phyloP scores from a whole-genome alignment of 2,797 vertebrate genomes.

The Pangasius sanitwongsei region DNA sequence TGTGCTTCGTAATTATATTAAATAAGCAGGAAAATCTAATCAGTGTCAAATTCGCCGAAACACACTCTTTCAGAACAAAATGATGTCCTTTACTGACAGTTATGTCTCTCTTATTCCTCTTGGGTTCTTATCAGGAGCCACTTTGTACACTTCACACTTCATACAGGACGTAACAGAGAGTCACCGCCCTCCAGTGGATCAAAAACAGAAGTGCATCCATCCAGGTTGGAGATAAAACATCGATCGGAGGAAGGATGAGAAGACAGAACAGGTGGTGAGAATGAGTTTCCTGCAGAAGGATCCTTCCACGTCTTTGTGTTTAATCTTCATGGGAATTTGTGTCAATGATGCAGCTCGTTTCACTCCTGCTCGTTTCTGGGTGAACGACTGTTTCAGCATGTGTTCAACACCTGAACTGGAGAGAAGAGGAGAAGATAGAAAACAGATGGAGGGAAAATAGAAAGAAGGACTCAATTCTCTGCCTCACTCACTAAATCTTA shows the following conservation, averaged over 20 bases:
- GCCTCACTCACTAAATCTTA: slow-evolving; percentile 1
- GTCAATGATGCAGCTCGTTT: neutral
- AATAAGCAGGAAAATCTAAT: neutral
- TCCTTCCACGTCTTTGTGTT: neutral
- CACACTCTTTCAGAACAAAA: neutral
- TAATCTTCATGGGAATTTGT: neutral
- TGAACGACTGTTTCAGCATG: neutral
- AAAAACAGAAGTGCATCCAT: neutral
- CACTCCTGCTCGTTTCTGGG: neutral
- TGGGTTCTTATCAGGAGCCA: neutral
- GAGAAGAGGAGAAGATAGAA: neutral
- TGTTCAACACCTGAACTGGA: neutral
- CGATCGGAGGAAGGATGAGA: neutral
- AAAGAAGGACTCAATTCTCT: neutral
- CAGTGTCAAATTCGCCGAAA: neutral
- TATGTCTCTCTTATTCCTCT: neutral
- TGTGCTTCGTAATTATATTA: neutral
- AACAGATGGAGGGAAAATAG: neutral
- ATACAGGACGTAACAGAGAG: neutral
- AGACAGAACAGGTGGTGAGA: neutral
- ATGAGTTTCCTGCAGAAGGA: neutral
- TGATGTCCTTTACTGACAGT: neutral
- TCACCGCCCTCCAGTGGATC: slow-evolving; percentile 36
- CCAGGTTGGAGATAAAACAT: neutral
- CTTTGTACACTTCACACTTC: neutral